Base-by-base conservation (phyloP, 1,140 invertebrate species). In the Drosophila azteca region DNA sequence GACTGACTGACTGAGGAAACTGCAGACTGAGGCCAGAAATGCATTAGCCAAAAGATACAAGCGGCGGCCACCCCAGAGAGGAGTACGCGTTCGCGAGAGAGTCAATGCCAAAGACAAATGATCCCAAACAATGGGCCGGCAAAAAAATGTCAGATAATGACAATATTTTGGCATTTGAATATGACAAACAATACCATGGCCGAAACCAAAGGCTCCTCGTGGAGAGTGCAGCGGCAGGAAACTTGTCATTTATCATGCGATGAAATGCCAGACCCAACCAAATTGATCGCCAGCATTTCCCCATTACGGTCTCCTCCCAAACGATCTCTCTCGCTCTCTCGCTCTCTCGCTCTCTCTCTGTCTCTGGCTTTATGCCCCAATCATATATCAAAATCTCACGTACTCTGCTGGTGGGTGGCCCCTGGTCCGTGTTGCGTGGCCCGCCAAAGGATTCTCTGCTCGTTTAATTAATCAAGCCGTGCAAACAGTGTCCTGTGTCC, bases 311-410 rank as follows among this genome's bases (percentile, higher is more conserved):
- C 41, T 57, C 41, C 20, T n/a, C n/a, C 24, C 66, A 51, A 57
- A 73, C 58, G 58, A 73, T 64, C 59, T 24, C 54, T 43, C 49
- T 29, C 50, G 44, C 58, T 20, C 52, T 35, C 51, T 64, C 59
- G 29, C 50, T 52, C 58, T 26, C 52, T 60, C 59, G 17, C 50
- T 51, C 49, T 29, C 50, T 52, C 58, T 26, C 52, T 1, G 6
- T 26, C 26, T 26, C 26, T 26, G 26, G 26, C 8, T 0, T 22
- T 35, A 43, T 20, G 49, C 2, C 29, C 46, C 43, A 67, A 89
- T 88, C 83, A 88, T 88, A 66, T 79, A 83, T 88, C 72, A 88
- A 89, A 89, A 88, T 88, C 83, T 81, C 83, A 88, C 83, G 83
- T 82, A 64, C 31, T 35, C 31, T 49, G 71, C 61, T 73, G 64